Base-by-base conservation (phyloP, 1,140 invertebrate genomes). In the Sinonovacula constricta region DNA sequence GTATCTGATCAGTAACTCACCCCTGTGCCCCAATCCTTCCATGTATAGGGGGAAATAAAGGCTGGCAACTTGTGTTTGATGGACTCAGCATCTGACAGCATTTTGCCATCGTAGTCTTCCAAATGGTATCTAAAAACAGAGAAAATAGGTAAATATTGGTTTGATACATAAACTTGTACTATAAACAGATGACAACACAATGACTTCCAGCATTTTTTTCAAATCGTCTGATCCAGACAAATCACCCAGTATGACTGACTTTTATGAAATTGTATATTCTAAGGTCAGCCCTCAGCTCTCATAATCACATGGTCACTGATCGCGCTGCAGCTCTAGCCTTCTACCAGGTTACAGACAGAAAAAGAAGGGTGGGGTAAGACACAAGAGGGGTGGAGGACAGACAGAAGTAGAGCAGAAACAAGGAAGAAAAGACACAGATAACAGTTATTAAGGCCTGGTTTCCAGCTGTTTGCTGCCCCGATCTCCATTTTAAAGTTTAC, bases 51-150 rank as follows among this genome's bases (percentile, higher is more conserved):
- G 65, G 95, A 95, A 86, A 95, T 94, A 92, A 95, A 96, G 56
- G 94, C 94, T 82, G 95, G 95, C 83, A 95, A 92, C 51, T 87
- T 94, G 90, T 90, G 93, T 91, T 92, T 94, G 93, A 94, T 90
- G 36, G 94, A 94, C 69, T 90, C 88, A 14, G 96, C 94, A 90
- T 98, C 97, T 15, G 95, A 93, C 70, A 96, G 92, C 87, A 97
- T 92, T 86, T 95, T 93, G 80, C 96, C 96, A 91, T 93, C 95
- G 90, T 96, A 98, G 91, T 99, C 97, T 83, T 95, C 94, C 77
- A 95, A 94, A 86, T 95, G 94, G 91, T 96, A 97, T 85, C 94
- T 95, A 79, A 14, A 86, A 45, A 82, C 26, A 82, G 54, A 65
- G 45, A 24, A 69, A 33, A 74, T n/a, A n/a, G n/a, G n/a, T n/a